Percentiles rank a stretch among this genome's conserved stretches.
These are phyloP conservation scores for Tautogolabrus adspersus DNA, from an alignment of 2,113 vertebrate genomes.

Conservation along the genomic window DNA sequence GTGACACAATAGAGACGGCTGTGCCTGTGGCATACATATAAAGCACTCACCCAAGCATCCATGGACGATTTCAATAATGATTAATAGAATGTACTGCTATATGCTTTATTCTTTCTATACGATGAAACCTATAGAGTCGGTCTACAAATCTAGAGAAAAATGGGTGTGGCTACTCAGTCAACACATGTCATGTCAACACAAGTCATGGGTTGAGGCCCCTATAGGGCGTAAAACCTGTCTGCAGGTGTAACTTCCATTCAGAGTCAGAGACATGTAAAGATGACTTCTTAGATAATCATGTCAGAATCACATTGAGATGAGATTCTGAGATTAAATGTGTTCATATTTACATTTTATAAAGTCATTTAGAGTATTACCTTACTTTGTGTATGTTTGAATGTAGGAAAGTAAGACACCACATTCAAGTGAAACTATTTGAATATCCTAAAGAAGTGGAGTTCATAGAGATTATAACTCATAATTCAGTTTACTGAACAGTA, in stretches of 20 bases:
- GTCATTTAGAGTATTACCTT: not conserved
- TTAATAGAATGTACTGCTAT: not conserved
- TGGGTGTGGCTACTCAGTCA: constrained; percentile 29
- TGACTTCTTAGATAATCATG: not conserved
- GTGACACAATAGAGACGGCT: constrained; percentile 4
- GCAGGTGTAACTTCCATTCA: constrained; percentile 1
- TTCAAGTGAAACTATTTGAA: not conserved
- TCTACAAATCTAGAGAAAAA: not conserved
- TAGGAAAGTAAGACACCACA: not conserved
- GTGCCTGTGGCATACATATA: not conserved
- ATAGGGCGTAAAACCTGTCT: constrained; percentile 22
- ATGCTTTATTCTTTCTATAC: not conserved
- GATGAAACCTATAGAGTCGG: not conserved
- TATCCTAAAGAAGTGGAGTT: not conserved
- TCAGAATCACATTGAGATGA: not conserved
- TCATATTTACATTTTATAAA: not conserved
- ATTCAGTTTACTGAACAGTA: constrained; percentile 14
- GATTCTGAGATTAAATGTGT: not conserved
- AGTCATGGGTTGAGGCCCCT: not conserved
- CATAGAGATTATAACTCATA: not conserved
- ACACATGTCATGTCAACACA: no score
- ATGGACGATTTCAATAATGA: not conserved
- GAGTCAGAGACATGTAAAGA: not conserved
- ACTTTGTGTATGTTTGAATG: not conserved
- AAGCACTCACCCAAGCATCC: not conserved